phyloP scores from a whole-genome alignment of 2,888 invertebrate genomes.

The Stenoptilia bipunctidactyla region DNA sequence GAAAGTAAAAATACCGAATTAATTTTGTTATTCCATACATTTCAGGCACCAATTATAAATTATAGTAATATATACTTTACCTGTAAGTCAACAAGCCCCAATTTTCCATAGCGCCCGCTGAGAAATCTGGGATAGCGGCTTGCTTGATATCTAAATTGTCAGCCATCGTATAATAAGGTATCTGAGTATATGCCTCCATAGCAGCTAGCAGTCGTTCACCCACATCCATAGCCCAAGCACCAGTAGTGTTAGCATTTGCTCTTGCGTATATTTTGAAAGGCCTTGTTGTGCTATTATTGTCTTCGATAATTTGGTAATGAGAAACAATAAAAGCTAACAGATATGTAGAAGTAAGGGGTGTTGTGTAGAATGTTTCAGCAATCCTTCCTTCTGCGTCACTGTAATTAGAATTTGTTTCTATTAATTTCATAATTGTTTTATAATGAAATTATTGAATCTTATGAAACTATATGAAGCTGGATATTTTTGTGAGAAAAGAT shows the following conservation, averaged over 20 bases:
- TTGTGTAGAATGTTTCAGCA: conserved; percentile 60
- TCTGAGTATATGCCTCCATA: conserved; percentile 71
- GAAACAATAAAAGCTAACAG: conserved; percentile 88
- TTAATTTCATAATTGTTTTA: no score
- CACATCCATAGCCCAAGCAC: conserved; percentile 50
- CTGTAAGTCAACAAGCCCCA: conserved; percentile 87
- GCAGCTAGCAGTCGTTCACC: conserved; percentile 53
- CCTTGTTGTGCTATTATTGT: conserved; percentile 21
- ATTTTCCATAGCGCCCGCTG: conserved; percentile 87
- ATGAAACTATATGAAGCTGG: no score
- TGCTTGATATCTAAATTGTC: conserved; percentile 71
- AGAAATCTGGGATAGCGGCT: conserved; percentile 84
- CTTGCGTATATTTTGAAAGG: conserved; percentile 58
- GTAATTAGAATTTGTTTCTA: no score
- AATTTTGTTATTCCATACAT: not conserved
- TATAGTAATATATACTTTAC: conserved; percentile 24
- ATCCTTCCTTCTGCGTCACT: conserved; percentile 23
- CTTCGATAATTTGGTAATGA: conserved; percentile 65
- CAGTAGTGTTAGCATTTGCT: conserved; percentile 40
- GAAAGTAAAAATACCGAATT: conserved; percentile 16
- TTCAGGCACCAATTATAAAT: no score
- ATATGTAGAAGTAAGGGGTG: conserved; percentile 83
- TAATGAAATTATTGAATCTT: no score
- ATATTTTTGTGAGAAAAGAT: no score
- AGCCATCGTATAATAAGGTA: conserved; percentile 65